These are phyloP conservation scores for Tachuris rubrigastra DNA, from an alignment of 2,113 vertebrate genomes.

Conservation along the genomic window DNA sequence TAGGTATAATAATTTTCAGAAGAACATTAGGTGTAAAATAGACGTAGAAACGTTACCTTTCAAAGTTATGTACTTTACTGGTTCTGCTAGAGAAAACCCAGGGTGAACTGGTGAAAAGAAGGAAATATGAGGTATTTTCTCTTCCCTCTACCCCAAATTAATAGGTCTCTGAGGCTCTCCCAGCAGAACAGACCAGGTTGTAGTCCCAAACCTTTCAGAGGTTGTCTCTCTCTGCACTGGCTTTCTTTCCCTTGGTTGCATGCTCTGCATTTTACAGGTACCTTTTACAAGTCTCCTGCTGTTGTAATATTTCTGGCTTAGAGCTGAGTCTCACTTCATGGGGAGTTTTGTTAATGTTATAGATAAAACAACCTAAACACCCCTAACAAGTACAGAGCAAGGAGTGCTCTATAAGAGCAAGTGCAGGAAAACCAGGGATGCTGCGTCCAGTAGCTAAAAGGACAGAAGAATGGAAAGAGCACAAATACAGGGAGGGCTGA, in stretches of 20 bases:
- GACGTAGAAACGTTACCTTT: neutral
- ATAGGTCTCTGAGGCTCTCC: neutral
- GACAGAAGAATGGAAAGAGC: neutral
- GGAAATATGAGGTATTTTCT: neutral
- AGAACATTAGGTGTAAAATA: neutral
- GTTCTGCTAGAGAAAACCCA: neutral
- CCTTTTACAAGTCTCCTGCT: neutral
- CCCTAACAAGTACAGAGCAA: neutral
- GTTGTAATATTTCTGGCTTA: neutral
- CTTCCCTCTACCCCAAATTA: neutral
- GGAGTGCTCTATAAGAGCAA: neutral
- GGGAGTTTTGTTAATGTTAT: neutral
- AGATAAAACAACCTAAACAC: neutral
- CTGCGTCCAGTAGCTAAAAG: neutral
- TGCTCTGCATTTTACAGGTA: neutral
- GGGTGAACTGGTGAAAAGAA: neutral
- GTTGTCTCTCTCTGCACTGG: neutral
- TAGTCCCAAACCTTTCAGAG: neutral
- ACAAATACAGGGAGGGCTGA: neutral
- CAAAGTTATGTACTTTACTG: accelerated
- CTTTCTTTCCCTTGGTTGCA: neutral
- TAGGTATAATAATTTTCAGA: neutral
- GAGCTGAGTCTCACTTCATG: neutral
- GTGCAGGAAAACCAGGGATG: neutral
- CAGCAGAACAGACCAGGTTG: neutral